phyloP scores from a whole-genome alignment of 2,113 vertebrate genomes.

The Forbesichthys papilliferus region DNA sequence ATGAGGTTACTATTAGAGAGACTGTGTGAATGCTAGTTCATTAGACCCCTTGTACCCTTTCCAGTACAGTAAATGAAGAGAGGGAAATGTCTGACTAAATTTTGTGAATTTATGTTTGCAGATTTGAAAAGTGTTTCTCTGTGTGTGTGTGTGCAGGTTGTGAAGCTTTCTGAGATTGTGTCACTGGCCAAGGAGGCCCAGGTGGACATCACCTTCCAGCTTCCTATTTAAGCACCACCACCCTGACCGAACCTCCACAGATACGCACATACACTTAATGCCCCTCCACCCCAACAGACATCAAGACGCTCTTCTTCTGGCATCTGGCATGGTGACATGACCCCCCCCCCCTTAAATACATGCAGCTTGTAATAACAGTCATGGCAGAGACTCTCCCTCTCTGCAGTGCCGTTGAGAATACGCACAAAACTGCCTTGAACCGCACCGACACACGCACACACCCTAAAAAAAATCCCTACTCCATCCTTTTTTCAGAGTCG shows the following conservation, averaged over 20 bases:
- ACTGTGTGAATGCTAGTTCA: too few relatives aligned
- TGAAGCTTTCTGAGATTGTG: constrained; percentile 97
- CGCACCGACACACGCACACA: too few relatives aligned
- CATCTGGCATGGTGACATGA: not conserved
- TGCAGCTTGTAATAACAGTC: not conserved
- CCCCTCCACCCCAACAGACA: constrained; percentile 5
- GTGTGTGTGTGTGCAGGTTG: constrained; percentile 78
- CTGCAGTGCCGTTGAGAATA: not conserved
- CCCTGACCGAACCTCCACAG: not conserved
- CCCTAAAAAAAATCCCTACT: too few relatives aligned
- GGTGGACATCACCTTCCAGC: constrained; percentile 96
- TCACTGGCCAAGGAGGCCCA: constrained; percentile 93
- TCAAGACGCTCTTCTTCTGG: constrained; percentile 2
- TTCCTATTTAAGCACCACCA: constrained; percentile 84
- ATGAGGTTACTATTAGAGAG: too few relatives aligned
- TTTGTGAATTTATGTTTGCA: not conserved
- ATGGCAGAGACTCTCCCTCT: not conserved
- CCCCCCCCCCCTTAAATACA: not conserved
- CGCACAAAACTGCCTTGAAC: not conserved
- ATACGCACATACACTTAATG: not conserved
- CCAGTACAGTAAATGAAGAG: not conserved
- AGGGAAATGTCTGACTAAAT: too few relatives aligned
- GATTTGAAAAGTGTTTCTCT: not conserved
- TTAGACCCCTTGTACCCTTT: not conserved
- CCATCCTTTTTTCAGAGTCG: too few relatives aligned